These are phyloP conservation scores for Caenorhabditis angaria DNA, from an alignment of 2,888 invertebrate species.

Conservation along the genomic window DNA sequence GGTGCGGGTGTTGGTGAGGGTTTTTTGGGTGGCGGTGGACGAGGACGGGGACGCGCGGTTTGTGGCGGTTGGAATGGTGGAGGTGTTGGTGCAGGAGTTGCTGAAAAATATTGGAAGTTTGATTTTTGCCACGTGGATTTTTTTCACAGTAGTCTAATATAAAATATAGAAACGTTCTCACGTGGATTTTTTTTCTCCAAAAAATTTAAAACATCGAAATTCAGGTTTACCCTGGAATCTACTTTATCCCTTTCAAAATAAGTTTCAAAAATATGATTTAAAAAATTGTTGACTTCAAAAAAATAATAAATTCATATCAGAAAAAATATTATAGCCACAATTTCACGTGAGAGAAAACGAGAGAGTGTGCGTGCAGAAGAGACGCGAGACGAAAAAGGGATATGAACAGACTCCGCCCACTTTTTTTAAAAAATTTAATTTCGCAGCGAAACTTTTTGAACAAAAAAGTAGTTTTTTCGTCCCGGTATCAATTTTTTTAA, in stretches of 20 bases:
- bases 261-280: neutral
- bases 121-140: too few relatives aligned
- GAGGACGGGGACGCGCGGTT: constrained; percentile 31
- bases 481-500: neutral
- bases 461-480: neutral
- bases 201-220: too few relatives aligned
- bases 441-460: neutral
- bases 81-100: constrained; percentile 42
- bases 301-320: neutral
- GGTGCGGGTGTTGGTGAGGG: constrained; percentile 36
- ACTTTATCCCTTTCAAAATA: neutral
- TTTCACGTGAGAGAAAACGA: too few relatives aligned
- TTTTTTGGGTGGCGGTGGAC: constrained; percentile 39
- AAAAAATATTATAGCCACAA: neutral
- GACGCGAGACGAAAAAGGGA: too few relatives aligned
- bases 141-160: neutral
- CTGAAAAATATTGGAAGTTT: constrained; percentile 20
- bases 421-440: neutral
- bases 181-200: neutral
- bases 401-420: too few relatives aligned
- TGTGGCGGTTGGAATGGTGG: constrained; percentile 45
- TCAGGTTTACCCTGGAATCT: neutral
- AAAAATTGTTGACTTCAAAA: neutral
- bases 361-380: too few relatives aligned
- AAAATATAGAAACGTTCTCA: neutral